Base-by-base conservation (phyloP, 2,888 invertebrate genomes). In the Euproctis similis region DNA sequence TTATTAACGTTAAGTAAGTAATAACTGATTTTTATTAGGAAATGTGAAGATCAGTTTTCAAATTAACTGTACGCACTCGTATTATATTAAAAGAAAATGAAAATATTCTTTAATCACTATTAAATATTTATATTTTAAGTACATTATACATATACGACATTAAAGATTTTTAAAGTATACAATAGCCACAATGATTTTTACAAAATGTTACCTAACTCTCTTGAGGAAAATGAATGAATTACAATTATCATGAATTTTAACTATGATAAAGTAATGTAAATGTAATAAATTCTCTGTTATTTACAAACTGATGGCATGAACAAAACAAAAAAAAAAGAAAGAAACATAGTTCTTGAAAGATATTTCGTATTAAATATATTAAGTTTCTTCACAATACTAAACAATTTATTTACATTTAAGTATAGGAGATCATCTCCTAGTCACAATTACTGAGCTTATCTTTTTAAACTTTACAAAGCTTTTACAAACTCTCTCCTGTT, bases 231-330 rank as follows among this genome's bases (percentile, higher is more conserved):
- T 56, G 26, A 51, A 62, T 59, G 61, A 66, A 62, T 46, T 51
- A 46, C 57, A 66, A 62, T 46, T 51, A 46, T 56, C 70, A 72
- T 59, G 55, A 48, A 55, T 55, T 59, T 52, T 50, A 49, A 56
- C 47, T 56, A 56, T 62, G 59, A 44, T 46, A 43, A n/a, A 37
- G 57, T 58, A 59, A 64, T 59, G 56, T 59, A 58, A 59, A 32
- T 44, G 46, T 43, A 56, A 64, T 71, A 68, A 65, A 69, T 72
- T 72, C 58, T 60, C 73, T 65, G 56, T 68, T 80, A 81, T 81
- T 70, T 80, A 82, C 77, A 81, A 60, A 71, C 77, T 80, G 81
- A 74, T 52, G 61, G 66, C 75, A 82, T 80, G 84, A 84, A 84
- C 84, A 81, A 76, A 82, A 80, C n/a, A n/a, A n/a, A n/a, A n/a